Evolutionary conservation across 2,888 invertebrate species (phyloP).

Genomic region (Drosophila emarginata): DNA sequence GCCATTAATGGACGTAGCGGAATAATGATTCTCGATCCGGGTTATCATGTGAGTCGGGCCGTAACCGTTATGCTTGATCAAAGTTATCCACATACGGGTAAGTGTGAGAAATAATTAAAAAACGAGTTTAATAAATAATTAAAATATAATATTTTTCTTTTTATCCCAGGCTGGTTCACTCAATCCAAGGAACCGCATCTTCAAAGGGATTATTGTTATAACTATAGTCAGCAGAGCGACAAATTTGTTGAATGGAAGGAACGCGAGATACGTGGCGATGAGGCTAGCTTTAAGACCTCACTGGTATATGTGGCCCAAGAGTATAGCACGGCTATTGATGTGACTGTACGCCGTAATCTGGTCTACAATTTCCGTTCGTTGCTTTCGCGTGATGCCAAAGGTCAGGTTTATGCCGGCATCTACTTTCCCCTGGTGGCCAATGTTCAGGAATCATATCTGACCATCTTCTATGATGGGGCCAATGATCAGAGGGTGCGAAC

Average conservation of each 20-base stretch:
- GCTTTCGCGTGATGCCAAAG: slow-evolving; percentile 91
- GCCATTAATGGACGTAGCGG: slow-evolving; percentile 89
- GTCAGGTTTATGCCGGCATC: slow-evolving; percentile 91
- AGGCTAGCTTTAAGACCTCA: slow-evolving; percentile 87
- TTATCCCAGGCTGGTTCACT: slow-evolving; percentile 88
- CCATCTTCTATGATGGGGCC: slow-evolving; percentile 88
- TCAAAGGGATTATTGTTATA: slow-evolving; percentile 93
- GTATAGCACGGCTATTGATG: slow-evolving; percentile 91
- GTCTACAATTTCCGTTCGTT: slow-evolving; percentile 91
- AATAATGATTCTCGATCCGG: slow-evolving; percentile 92
- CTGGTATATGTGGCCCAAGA: slow-evolving; percentile 91
- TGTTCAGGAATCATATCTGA: slow-evolving; percentile 86
- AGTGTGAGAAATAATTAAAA: background rate
- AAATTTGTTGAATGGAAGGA: slow-evolving; percentile 94
- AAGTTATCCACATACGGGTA: slow-evolving; percentile 90
- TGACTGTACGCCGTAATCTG: slow-evolving; percentile 94
- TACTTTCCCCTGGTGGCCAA: slow-evolving; percentile 91
- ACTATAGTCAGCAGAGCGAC: slow-evolving; percentile 86
- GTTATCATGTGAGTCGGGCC: slow-evolving; percentile 93
- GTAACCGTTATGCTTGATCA: slow-evolving; percentile 94
- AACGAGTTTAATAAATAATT: background rate
- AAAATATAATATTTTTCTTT: background rate
- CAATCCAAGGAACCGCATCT: slow-evolving; percentile 90
- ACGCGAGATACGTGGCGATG: slow-evolving; percentile 87
- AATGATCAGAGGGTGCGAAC: slow-evolving; percentile 87